A percentile compares a stretch with the other conserved stretches of the same genome.
phyloP scores from a whole-genome alignment of 2,888 invertebrate genomes.

The Yponomeuta plumbellus region DNA sequence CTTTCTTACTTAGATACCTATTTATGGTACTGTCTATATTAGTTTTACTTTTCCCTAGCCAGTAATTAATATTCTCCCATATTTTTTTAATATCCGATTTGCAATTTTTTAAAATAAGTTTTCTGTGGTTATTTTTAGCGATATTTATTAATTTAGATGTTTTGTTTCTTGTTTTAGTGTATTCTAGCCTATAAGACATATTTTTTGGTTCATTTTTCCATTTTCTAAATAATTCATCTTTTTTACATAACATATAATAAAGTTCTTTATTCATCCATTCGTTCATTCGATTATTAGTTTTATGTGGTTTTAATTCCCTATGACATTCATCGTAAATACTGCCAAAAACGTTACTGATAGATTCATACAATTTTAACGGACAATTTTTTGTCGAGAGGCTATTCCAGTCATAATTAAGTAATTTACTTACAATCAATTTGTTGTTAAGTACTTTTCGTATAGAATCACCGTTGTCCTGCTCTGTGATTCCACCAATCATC shows the following conservation, averaged over 20 bases:
- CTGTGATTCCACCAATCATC: background rate
- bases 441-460: background rate
- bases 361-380: background rate
- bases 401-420: background rate
- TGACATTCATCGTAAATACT: background rate
- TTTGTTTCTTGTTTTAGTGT: background rate
- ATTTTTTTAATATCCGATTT: slow-evolving; percentile 8
- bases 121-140: background rate
- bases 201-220: background rate
- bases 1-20: slow-evolving; percentile 9
- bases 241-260: background rate
- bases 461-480: background rate
- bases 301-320: background rate
- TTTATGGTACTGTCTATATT: background rate
- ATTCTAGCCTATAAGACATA: background rate
- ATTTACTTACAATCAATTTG: background rate
- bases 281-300: background rate
- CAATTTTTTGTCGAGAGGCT: background rate
- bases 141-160: background rate
- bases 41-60: slow-evolving; percentile 6
- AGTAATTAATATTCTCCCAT: slow-evolving; percentile 1
- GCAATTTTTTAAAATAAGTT: background rate
- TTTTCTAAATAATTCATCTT: background rate
- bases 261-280: background rate
- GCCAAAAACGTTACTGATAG: background rate